These are phyloP conservation scores for Calcarius ornatus DNA, from an alignment of 2,113 vertebrate genomes.

Conservation along the genomic window DNA sequence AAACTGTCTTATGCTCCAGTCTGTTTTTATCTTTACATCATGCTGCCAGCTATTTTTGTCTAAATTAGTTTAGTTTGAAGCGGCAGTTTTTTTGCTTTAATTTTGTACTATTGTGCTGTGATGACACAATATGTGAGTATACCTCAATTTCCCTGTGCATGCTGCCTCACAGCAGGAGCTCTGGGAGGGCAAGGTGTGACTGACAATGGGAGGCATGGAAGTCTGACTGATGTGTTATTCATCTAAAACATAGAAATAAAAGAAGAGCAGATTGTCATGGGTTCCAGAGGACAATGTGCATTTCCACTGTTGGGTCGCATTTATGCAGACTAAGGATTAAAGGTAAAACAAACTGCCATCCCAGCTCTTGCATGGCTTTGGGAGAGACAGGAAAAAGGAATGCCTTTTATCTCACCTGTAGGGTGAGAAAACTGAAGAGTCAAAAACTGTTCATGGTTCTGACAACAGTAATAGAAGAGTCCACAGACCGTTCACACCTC, in stretches of 20 bases:
- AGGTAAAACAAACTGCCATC: not conserved
- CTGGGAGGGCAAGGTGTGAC: not conserved
- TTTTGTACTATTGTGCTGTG: not conserved
- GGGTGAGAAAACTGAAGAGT: not conserved
- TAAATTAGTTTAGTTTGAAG: not conserved
- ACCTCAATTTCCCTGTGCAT: not conserved
- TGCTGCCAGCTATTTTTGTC: not conserved
- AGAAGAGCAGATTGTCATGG: not conserved
- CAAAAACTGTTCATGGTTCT: not conserved
- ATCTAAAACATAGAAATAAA: not conserved
- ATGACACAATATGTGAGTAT: not conserved
- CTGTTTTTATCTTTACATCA: not conserved
- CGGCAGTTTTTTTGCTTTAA: not conserved
- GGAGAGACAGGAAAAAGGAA: not conserved
- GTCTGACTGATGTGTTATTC: not conserved
- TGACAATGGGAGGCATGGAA: not conserved
- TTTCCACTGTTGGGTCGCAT: not conserved
- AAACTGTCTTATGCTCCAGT: not conserved
- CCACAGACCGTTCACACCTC: not conserved
- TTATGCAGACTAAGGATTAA: not conserved
- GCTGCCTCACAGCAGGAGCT: not conserved
- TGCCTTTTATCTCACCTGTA: not conserved
- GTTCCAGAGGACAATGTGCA: not conserved
- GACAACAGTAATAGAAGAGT: not conserved
- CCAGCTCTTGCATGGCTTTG: not conserved